phyloP scores from a whole-genome alignment of 1,140 invertebrate genomes.

The Brachionus angularis region DNA sequence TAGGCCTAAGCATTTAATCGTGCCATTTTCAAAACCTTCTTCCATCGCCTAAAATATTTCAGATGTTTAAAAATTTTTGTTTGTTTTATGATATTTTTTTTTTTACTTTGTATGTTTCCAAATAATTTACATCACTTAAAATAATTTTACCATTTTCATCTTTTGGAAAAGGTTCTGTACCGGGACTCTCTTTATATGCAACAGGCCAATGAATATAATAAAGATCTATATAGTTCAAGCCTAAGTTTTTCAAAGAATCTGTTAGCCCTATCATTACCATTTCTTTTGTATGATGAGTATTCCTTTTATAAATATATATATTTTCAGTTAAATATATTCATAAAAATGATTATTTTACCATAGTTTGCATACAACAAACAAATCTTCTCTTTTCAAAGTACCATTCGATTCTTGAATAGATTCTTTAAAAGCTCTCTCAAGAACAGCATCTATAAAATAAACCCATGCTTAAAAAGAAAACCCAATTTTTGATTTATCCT shows the following conservation, averaged over 20 bases:
- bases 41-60: too few relatives aligned
- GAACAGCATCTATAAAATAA: background rate
- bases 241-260: slow-evolving; percentile 52
- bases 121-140: background rate
- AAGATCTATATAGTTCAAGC: too few relatives aligned
- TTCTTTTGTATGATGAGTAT: background rate
- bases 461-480: too few relatives aligned
- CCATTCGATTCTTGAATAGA: background rate
- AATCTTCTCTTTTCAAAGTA: background rate
- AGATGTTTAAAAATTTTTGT: background rate
- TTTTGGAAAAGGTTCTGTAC: too few relatives aligned
- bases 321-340: background rate
- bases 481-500: too few relatives aligned
- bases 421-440: background rate
- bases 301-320: background rate
- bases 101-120: background rate
- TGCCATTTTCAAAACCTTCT: slow-evolving; percentile 2
- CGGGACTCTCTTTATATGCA: too few relatives aligned
- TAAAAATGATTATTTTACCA: background rate
- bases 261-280: slow-evolving; percentile 46
- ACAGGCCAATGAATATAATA: too few relatives aligned
- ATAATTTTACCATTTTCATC: slow-evolving; percentile 52
- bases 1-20: slow-evolving; percentile 52
- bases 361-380: background rate
- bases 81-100: background rate